Base-by-base conservation (phyloP, 2,888 invertebrate species). In the Drosophila diplacantha region DNA sequence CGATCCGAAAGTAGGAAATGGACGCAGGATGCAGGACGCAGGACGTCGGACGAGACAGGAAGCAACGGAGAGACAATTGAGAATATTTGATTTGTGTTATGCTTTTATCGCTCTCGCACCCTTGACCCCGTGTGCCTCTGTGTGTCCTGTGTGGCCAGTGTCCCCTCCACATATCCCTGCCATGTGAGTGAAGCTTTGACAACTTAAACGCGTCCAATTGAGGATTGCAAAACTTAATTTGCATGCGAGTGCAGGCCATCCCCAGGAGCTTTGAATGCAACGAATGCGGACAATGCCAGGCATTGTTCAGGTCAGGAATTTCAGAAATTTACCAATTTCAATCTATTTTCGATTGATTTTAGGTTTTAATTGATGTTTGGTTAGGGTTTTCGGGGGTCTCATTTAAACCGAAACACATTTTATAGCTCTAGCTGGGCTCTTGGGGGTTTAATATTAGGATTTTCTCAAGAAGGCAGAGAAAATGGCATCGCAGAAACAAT, bases 71-170 rank as follows among this genome's bases (percentile, higher is more conserved):
- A 59, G 59, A 59, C 59, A 59, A 59, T 59, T 24, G 44, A 59
- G 58, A 59, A 59, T 59, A 59, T 59, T 59, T 59, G 58, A 59
- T 59, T 44, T 59, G 58, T 59, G 58, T 59, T 58, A 58, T 59
- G 58, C 58, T 59, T 58, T 59, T 59, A 59, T 59, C 58, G 59
- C 44, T 38, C 59, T 38, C 31, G 31, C 58, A 59, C 60, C 58
- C 58, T 44, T 59, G 59, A 59, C 59, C 53, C 53, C 47, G 12
- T 24, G 29, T 20, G 7, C 14, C 38, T 22, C 9, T 41, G 26
- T 5, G 14, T 12, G 29, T 18, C 20, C 55, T 20, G 38, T 38
- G 38, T 12, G 37, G 18, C 18, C 18, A 20, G 38, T 38, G 38
- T 38, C 35, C 35, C 11, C 9, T n/a, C 14, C n/a, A 12, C 26